phyloP scores from a whole-genome alignment of 2,797 vertebrate species.

The Cacajao melanocephalus region DNA sequence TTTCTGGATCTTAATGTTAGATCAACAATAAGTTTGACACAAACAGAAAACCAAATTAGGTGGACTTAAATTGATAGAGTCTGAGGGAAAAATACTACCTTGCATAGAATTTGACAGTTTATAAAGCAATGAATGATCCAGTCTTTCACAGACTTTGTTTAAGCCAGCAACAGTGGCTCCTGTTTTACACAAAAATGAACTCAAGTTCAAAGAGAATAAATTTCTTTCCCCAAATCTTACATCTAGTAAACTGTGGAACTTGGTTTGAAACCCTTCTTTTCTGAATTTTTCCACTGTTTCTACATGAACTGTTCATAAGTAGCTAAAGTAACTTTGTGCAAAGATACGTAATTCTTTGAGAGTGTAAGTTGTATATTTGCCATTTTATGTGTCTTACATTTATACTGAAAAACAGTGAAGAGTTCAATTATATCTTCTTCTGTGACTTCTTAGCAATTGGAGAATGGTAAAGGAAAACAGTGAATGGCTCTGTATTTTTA shows the following conservation, averaged over 20 bases:
- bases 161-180: not conserved
- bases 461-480: not conserved
- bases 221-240: not conserved
- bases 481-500: not conserved
- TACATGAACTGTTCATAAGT: not conserved
- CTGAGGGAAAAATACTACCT: not conserved
- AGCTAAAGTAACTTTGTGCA: not conserved
- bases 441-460: not conserved
- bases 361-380: not conserved
- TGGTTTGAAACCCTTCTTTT: not conserved
- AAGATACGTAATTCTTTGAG: not conserved
- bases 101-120: not conserved
- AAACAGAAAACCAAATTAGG: slow-evolving; percentile 7
- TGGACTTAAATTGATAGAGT: not conserved
- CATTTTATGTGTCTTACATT: not conserved
- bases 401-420: not conserved
- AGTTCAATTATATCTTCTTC: not conserved
- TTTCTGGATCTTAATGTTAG: not conserved
- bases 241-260: not conserved
- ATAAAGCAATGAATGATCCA: not conserved
- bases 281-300: not conserved
- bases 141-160: not conserved
- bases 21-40: not conserved
- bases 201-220: not conserved
- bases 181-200: not conserved